Conservation (phyloP, 2,113 vertebrate species). For the Erpornis zantholeuca region DNA sequence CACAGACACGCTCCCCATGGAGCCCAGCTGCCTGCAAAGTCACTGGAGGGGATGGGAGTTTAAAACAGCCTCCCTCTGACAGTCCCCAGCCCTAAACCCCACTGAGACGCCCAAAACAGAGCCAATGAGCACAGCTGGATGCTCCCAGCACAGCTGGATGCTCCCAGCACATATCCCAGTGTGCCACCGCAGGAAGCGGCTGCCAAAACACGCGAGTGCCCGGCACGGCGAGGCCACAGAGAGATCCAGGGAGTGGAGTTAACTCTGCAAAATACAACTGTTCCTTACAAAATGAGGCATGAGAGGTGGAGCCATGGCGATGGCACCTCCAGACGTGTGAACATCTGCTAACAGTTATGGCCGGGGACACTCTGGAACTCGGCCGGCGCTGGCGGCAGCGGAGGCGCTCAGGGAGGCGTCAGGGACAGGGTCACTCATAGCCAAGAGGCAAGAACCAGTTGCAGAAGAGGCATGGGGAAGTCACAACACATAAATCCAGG, state of each 20-base stretch:
- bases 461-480: not conserved
- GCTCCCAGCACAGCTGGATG: not conserved
- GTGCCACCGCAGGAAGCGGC: fast-evolving
- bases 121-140: not conserved
- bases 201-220: fast-evolving
- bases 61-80: not conserved
- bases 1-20: fast-evolving
- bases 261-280: not conserved
- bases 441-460: not conserved
- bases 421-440: not conserved
- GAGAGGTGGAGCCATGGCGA: not conserved
- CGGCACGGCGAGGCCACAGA: fast-evolving
- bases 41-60: not conserved
- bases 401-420: not conserved
- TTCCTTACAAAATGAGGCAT: not conserved
- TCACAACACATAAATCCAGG: not conserved
- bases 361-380: not conserved
- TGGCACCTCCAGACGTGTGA: not conserved
- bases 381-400: not conserved
- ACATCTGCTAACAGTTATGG: not conserved
- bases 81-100: not conserved
- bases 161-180: not conserved
- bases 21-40: not conserved
- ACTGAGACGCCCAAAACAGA: not conserved
- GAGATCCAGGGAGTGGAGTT: not conserved